These are phyloP conservation scores for Amphiduros pacificus DNA, from an alignment of 2,888 invertebrate species.

Conservation along the genomic window DNA sequence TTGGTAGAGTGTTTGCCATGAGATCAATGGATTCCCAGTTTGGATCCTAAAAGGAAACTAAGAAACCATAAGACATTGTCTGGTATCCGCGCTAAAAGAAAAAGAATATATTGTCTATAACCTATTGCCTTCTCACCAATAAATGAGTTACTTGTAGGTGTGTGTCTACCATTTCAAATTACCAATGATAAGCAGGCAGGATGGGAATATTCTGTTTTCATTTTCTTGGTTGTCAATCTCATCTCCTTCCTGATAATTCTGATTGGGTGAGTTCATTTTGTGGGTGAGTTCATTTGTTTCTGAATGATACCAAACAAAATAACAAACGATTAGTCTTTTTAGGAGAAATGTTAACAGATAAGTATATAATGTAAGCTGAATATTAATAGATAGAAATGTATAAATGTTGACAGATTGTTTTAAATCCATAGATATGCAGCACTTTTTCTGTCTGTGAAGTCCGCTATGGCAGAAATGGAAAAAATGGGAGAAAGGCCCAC, in stretches of 20 bases:
- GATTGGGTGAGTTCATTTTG: conserved; percentile 37
- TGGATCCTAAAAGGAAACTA: not conserved
- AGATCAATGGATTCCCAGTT: not conserved
- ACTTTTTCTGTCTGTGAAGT: conserved; percentile 25
- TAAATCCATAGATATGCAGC: conserved; percentile 18
- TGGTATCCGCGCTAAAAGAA: not conserved
- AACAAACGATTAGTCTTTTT: too few species aligned
- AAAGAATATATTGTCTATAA: not conserved
- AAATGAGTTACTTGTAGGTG: conserved; percentile 51
- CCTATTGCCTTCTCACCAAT: not conserved
- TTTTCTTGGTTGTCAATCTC: conserved; percentile 63
- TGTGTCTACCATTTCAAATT: conserved; percentile 64
- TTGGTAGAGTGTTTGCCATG: not conserved
- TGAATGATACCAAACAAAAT: too few species aligned
- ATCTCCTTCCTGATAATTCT: conserved; percentile 62
- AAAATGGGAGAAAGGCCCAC: conserved; percentile 6
- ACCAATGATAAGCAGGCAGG: conserved; percentile 62
- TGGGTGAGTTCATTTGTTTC: too few species aligned
- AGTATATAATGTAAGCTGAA: not conserved
- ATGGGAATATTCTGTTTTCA: conserved; percentile 64
- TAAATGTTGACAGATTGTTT: not conserved
- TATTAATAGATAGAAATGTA: not conserved
- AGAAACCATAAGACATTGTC: not conserved
- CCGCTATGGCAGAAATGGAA: conserved; percentile 22
- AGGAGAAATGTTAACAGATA: too few species aligned